phyloP scores from a whole-genome alignment of 1,140 invertebrate genomes.

The Adelges cooleyi region DNA sequence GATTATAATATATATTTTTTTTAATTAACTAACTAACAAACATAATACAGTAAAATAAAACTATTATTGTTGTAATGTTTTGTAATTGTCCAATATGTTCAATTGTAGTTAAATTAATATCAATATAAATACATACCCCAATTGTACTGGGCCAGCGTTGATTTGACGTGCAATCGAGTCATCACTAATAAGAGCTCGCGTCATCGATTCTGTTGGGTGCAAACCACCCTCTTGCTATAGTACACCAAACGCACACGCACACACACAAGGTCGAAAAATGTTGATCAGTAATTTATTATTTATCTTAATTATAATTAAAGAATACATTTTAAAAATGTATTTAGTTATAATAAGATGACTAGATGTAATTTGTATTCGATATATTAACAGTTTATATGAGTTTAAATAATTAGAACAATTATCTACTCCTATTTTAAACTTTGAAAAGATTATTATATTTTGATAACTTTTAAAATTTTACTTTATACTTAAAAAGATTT shows the following conservation, averaged over 20 bases:
- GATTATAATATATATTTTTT: too few species aligned
- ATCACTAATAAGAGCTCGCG: constrained; percentile 77
- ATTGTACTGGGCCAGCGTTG: constrained; percentile 66
- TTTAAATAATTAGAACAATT: too few species aligned
- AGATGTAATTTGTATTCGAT: too few species aligned
- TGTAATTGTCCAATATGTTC: constrained; percentile 1
- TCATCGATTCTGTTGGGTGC: constrained; percentile 82
- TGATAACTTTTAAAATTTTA: too few species aligned
- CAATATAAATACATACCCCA: constrained; percentile 60
- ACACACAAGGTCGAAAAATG: constrained; percentile 35
- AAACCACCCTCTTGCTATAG: constrained; percentile 77
- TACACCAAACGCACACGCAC: constrained; percentile 49
- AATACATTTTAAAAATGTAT: background rate
- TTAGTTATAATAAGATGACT: too few species aligned
- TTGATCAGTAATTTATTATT: background rate
- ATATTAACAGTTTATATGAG: too few species aligned
- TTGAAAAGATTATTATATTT: too few species aligned
- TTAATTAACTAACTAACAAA: too few species aligned
- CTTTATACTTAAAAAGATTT: too few species aligned
- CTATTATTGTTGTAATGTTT: background rate
- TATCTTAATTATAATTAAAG: too few species aligned
- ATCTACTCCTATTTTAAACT: too few species aligned
- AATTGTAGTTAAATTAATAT: constrained; percentile 19
- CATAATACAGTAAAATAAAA: too few species aligned
- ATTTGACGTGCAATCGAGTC: constrained; percentile 69